These are phyloP conservation scores for Acropternis orthonyx DNA, from an alignment of 2,797 vertebrate species.

Conservation along the genomic window DNA sequence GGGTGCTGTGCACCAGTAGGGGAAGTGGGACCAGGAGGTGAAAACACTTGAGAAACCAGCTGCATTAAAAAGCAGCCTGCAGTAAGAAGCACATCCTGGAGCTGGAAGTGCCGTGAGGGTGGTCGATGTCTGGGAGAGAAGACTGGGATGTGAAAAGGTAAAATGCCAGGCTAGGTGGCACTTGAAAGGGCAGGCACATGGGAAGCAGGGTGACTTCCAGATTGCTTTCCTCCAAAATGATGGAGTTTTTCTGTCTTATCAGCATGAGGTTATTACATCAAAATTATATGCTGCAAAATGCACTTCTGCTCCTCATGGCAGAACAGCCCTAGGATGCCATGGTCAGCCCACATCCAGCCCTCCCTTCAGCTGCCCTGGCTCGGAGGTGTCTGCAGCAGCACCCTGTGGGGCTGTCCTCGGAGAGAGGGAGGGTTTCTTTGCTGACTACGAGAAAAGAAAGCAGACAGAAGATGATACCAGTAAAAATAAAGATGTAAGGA, in stretches of 20 bases:
- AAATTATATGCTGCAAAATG: background rate
- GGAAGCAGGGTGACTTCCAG: background rate
- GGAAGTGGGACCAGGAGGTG: background rate
- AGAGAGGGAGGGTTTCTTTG: rapidly evolving
- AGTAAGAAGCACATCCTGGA: background rate
- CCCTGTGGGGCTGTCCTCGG: rapidly evolving
- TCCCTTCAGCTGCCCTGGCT: background rate
- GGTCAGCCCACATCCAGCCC: rapidly evolving
- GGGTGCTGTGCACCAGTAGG: background rate
- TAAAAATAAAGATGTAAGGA: background rate
- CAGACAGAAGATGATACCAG: background rate
- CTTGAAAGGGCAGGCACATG: background rate
- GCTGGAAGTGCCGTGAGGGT: background rate
- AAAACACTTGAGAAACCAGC: background rate
- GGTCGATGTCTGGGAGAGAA: background rate
- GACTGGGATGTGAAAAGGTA: background rate
- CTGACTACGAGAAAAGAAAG: background rate
- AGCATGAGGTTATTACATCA: background rate
- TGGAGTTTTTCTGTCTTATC: background rate
- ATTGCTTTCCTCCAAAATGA: rapidly evolving
- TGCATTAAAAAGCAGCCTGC: background rate
- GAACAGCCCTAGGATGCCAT: rapidly evolving
- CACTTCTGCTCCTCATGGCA: rapidly evolving
- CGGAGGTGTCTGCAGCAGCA: rapidly evolving
- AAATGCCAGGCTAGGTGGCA: background rate